phyloP scores from a whole-genome alignment of 2,888 invertebrate species.

The Ecliptopera silaceata region DNA sequence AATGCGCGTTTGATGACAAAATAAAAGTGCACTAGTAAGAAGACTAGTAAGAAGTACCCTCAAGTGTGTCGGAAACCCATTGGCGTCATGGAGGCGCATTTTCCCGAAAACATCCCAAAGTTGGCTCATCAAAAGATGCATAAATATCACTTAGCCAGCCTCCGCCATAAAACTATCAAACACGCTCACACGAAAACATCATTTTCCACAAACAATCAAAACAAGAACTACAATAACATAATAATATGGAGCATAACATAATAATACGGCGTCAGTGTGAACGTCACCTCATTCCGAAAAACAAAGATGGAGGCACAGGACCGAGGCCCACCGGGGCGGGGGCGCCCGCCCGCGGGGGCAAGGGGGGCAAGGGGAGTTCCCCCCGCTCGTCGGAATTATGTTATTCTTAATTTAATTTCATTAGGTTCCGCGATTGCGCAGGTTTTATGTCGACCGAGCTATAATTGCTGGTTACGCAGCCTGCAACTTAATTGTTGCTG shows the following conservation, averaged over 20 bases:
- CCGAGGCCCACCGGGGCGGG: conserved; percentile 11
- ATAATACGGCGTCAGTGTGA: conserved; percentile 46
- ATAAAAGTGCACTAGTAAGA: background rate
- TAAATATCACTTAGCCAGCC: conserved; percentile 23
- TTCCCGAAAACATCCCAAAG: conserved; percentile 14
- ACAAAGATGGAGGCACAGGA: conserved; percentile 60
- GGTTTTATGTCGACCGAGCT: conserved; percentile 43
- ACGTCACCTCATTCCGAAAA: conserved; percentile 61
- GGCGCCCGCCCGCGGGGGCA: conserved; percentile 2
- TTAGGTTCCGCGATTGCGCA: conserved; percentile 69
- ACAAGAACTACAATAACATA: conserved; percentile 43
- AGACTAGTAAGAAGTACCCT: too few species aligned
- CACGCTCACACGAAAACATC: conserved; percentile 33
- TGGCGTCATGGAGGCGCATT: conserved; percentile 16
- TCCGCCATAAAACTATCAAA: conserved; percentile 29
- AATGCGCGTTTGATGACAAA: background rate
- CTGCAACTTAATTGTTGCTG: conserved; percentile 45
- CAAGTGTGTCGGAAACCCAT: conserved; percentile 3
- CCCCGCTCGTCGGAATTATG: conserved; percentile 54
- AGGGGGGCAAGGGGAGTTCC: conserved; percentile 8
- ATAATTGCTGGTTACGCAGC: conserved; percentile 38
- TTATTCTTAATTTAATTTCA: conserved; percentile 79
- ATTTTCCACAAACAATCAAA: conserved; percentile 36
- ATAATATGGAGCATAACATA: conserved; percentile 48
- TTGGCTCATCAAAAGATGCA: conserved; percentile 17